Conservation (phyloP, 2,113 vertebrate species). For the Oceanites oceanicus region DNA sequence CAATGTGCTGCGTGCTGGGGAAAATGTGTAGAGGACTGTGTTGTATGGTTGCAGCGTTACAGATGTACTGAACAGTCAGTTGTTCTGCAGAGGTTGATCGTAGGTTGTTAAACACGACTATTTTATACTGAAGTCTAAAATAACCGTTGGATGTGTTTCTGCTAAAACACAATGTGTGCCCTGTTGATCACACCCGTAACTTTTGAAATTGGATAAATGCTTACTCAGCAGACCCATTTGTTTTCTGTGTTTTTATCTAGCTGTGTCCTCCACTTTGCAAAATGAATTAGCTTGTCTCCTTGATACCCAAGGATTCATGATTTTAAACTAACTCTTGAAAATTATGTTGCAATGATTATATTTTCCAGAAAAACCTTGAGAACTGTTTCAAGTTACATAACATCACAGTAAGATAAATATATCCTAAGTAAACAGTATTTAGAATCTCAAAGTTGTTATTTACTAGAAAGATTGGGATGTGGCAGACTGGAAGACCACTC, state of each 20-base stretch:
- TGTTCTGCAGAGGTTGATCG: not conserved
- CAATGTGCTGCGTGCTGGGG: too few relatives aligned
- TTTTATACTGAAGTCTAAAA: not conserved
- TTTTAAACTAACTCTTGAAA: not conserved
- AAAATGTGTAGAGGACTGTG: fast-evolving
- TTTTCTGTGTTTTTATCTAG: not conserved
- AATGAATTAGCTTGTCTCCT: not conserved
- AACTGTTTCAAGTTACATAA: not conserved
- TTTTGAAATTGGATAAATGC: not conserved
- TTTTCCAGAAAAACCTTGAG: not conserved
- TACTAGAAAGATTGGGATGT: not conserved
- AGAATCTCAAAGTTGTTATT: not conserved
- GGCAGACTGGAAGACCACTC: not conserved
- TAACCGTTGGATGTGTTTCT: not conserved
- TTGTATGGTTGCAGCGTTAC: fast-evolving
- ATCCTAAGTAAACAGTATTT: not conserved
- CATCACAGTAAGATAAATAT: not conserved
- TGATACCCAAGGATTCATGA: not conserved
- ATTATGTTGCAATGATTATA: not conserved
- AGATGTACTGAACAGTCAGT: not conserved
- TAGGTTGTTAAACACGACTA: fast-evolving
- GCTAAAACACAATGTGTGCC: fast-evolving
- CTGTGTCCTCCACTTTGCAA: not conserved
- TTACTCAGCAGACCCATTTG: not conserved
- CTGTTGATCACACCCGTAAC: not conserved